A percentile compares a stretch with the other conserved stretches of the same genome.
Conservation (phyloP, 1,140 invertebrate genomes). For the Anastrepha ludens region DNA sequence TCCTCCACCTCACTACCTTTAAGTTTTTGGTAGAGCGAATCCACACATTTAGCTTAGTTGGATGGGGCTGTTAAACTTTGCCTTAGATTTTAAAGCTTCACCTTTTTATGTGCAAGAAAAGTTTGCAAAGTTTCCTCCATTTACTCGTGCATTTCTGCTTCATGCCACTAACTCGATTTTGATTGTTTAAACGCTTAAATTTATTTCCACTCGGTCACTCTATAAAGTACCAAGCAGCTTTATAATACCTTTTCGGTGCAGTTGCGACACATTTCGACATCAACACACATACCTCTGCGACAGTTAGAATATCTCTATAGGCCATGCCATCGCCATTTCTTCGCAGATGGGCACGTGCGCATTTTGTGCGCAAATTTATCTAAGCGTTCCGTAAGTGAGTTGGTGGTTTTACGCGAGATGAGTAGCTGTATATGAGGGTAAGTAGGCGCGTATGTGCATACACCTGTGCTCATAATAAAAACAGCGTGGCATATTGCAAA, state of each 20-base stretch:
- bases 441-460: too few species aligned
- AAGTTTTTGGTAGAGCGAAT: too few species aligned
- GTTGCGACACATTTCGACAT: not conserved
- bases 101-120: too few species aligned
- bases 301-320: too few species aligned
- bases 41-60: too few species aligned
- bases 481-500: too few species aligned
- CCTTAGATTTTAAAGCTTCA: too few species aligned
- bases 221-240: not conserved
- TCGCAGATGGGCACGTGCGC: not conserved
- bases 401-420: not conserved
- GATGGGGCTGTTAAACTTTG: too few species aligned
- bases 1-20: too few species aligned
- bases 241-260: not conserved
- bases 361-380: slow-evolving; percentile 10
- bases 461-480: too few species aligned
- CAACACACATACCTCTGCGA: not conserved
- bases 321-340: too few species aligned
- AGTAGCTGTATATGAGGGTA: not conserved
- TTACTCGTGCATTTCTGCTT: not conserved
- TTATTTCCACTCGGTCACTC: not conserved
- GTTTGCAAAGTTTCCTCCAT: too few species aligned
- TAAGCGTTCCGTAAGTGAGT: slow-evolving; percentile 16
- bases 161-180: not conserved
- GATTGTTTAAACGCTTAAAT: not conserved